These are phyloP conservation scores for Dorcus hopei DNA, from an alignment of 2,888 invertebrate species.

Conservation along the genomic window DNA sequence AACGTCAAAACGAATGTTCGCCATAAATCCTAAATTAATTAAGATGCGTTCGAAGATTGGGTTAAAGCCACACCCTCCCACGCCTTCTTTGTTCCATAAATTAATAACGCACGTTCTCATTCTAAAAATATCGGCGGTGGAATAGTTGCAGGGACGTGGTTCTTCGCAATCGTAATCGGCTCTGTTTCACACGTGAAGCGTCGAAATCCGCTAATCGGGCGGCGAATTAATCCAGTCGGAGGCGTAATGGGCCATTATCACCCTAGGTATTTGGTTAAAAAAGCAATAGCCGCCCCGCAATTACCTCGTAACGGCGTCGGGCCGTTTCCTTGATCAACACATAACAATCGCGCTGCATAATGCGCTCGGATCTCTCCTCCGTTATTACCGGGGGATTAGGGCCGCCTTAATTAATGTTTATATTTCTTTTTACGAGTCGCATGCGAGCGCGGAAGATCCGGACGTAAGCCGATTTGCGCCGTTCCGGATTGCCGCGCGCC, in stretches of 20 bases:
- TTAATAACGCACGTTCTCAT: no score
- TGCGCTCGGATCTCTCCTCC: conserved; percentile 27
- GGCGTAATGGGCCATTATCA: conserved; percentile 43
- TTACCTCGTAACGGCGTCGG: conserved; percentile 47
- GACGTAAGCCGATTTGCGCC: not conserved
- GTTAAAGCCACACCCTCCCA: no score
- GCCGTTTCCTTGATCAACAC: conserved; percentile 49
- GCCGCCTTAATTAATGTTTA: conserved; percentile 33
- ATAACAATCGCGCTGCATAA: conserved; percentile 41
- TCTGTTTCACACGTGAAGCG: conserved; percentile 13
- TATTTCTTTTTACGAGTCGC: conserved; percentile 23
- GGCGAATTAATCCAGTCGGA: conserved; percentile 44
- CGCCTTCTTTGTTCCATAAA: no score
- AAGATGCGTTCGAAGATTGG: no score
- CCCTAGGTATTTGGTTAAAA: conserved; percentile 52
- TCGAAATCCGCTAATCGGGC: conserved; percentile 14
- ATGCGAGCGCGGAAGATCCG: conserved; percentile 4
- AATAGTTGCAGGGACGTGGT: no score
- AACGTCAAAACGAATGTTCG: no score
- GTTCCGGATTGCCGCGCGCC: conserved; percentile 2
- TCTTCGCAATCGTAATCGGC: not conserved
- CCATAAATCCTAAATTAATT: no score
- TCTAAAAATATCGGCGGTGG: no score
- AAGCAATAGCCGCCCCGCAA: conserved; percentile 51
- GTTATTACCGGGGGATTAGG: conserved; percentile 33